Evolutionary conservation across 2,113 vertebrate species (phyloP), one percentile per base, ranked within the genome.

Genomic region (Trachemys scripta): DNA sequence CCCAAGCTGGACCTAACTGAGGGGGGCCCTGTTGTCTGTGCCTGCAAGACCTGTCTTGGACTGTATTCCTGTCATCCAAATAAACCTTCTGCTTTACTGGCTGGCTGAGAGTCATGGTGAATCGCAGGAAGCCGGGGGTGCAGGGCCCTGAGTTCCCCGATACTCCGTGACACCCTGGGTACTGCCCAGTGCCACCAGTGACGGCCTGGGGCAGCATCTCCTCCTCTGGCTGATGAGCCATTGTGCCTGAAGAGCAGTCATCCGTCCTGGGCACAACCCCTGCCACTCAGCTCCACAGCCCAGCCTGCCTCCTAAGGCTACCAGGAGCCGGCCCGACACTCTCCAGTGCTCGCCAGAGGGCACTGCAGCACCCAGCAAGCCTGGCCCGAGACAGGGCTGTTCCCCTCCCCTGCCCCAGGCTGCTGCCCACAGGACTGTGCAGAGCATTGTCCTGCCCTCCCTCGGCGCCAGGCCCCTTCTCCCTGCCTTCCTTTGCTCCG

Each of bases 291-390:
- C 17, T 10, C 29, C 69, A 11, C 72, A 76, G 20, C 22, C 38
- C 1, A 38, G 35, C 20, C 72, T 42, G 72, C 69, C 69, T 42
- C 12, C 69, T 9, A 22, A 38, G n/a, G 38, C n/a, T 20, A 19
- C n/a, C 6, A 20, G n/a, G 72, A 38, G 72, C 8, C 10, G 0
- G 20, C 10, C 1, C 72, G 4, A 12, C 35, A n/a, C 72, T 75
- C 22, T 42, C 42, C 72, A 27, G 6, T 13, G 38, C 42, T 84
- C 91, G 13, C 24, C 87, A 94, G 95, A 85, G 92, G 69, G 57
- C 90, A 78, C 80, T 54, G 87, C 80, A 24, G 50, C 17, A 45
- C 0, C 31, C 20, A 19, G 17, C 35, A n/a, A 19, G 17, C 7
- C 65, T 69, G 62, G 62, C 62, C 45, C 50, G 27, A 42, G 1